phyloP scores from a whole-genome alignment of 2,113 vertebrate species.

The Lates calcarifer region DNA sequence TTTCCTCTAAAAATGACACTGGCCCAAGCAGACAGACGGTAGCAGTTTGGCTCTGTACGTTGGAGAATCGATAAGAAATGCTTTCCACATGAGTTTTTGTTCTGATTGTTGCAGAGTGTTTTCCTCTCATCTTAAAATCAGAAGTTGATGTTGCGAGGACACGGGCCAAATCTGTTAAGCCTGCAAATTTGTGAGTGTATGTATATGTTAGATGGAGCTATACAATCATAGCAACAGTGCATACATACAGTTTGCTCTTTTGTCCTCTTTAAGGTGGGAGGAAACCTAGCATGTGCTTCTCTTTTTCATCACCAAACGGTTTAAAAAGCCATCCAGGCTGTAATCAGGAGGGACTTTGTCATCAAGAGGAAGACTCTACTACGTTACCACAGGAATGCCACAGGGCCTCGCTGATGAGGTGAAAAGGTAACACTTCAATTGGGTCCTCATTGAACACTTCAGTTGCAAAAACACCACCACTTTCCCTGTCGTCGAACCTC shows the following conservation, averaged over 20 bases:
- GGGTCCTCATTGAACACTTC: slow-evolving; percentile 18
- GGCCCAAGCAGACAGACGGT: slow-evolving; percentile 71
- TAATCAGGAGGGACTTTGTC: slow-evolving; percentile 28
- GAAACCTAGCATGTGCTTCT: slow-evolving; percentile 12
- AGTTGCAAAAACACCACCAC: slow-evolving; percentile 42
- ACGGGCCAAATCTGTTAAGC: slow-evolving; percentile 72
- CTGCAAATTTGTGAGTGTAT: neutral
- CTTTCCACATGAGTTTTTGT: slow-evolving; percentile 78
- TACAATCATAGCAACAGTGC: slow-evolving; percentile 10
- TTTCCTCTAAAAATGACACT: slow-evolving; percentile 42
- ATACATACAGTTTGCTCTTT: slow-evolving; percentile 19
- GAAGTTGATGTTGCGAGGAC: neutral
- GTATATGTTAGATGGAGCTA: slow-evolving; percentile 8
- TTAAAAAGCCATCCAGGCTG: slow-evolving; percentile 28
- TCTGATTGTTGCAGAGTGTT: slow-evolving; percentile 42
- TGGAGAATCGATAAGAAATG: slow-evolving; percentile 80
- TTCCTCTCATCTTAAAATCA: slow-evolving; percentile 54
- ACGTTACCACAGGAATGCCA: slow-evolving; percentile 9
- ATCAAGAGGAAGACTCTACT: slow-evolving; percentile 31
- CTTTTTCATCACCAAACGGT: slow-evolving; percentile 13
- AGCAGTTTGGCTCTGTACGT: slow-evolving; percentile 74
- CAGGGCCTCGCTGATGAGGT: slow-evolving; percentile 37
- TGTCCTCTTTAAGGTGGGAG: neutral
- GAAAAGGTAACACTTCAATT: slow-evolving; percentile 67
- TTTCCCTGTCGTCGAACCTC: slow-evolving; percentile 4